Conservation (phyloP, 2,888 invertebrate species). For the Ceratothoa steindachneri region DNA sequence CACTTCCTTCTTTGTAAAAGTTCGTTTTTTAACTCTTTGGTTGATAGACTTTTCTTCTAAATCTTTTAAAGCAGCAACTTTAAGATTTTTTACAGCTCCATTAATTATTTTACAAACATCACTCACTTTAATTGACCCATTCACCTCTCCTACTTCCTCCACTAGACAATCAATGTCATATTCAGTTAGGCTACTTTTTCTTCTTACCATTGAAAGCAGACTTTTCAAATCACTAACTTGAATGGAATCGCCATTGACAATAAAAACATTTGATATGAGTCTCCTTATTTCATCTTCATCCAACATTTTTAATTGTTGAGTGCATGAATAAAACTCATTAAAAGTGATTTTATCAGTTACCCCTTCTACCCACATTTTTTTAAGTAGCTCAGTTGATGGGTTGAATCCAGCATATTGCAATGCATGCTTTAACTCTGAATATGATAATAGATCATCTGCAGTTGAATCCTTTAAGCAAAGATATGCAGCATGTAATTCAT, state of each 20-base stretch:
- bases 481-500: constrained; percentile 39
- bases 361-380: constrained; percentile 30
- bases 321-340: constrained; percentile 25
- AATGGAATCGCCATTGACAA: constrained; percentile 25
- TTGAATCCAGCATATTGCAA: constrained; percentile 41
- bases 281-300: constrained; percentile 26
- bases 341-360: constrained; percentile 19
- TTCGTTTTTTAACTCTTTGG: constrained; percentile 36
- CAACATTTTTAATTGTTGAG: constrained; percentile 23
- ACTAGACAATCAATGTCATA: constrained; percentile 35
- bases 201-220: constrained; percentile 1
- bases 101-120: constrained; percentile 31
- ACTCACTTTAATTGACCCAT: constrained; percentile 27
- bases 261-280: constrained; percentile 37
- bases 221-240: constrained; percentile 31
- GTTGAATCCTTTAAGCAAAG: constrained; percentile 33
- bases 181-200: constrained; percentile 16
- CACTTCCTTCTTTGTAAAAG: constrained; percentile 37
- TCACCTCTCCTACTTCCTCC: constrained; percentile 29
- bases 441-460: constrained; percentile 34
- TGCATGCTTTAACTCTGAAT: constrained; percentile 28
- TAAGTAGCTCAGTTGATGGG: constrained; percentile 29
- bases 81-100: constrained; percentile 38
- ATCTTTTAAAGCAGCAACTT: constrained; percentile 34
- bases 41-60: constrained; percentile 37